phyloP scores from a whole-genome alignment of 92 coral and sea anemone genomes.

The Phymanthus crucifer region DNA sequence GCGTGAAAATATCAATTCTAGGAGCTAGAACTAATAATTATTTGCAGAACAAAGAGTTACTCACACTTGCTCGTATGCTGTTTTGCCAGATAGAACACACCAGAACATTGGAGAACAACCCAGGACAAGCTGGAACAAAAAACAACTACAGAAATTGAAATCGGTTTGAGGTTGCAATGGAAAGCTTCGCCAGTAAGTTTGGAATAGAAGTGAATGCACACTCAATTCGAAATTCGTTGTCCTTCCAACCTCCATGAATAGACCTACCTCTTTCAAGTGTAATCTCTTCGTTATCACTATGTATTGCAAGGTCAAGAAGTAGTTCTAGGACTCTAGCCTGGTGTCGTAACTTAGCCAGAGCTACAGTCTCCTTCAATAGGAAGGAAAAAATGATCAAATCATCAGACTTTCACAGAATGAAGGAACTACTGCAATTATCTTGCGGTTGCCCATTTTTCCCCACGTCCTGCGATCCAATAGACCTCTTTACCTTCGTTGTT shows the following conservation, averaged over 20 bases:
- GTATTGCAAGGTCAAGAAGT: slow-evolving; percentile 62
- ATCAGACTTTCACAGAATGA: too few species aligned
- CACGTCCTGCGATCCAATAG: too few species aligned
- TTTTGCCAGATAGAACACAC: slow-evolving; percentile 64
- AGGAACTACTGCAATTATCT: too few species aligned
- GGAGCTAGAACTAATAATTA: not conserved
- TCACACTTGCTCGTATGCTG: slow-evolving; percentile 49
- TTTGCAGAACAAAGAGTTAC: not conserved
- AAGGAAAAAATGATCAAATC: not conserved
- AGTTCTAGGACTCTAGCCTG: slow-evolving; percentile 81
- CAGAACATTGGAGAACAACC: slow-evolving; percentile 48
- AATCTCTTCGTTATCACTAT: slow-evolving; percentile 54
- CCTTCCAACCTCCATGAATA: not conserved
- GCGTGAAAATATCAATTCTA: too few species aligned
- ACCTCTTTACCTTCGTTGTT: too few species aligned
- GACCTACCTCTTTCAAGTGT: slow-evolving; percentile 67
- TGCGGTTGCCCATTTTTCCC: too few species aligned
- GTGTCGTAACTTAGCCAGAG: slow-evolving; percentile 74
- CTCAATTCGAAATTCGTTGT: not conserved
- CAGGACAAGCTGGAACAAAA: slow-evolving; percentile 50
- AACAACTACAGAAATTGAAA: not conserved
- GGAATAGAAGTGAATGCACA: too few species aligned
- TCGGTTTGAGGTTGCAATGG: too few species aligned
- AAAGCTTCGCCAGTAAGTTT: too few species aligned
- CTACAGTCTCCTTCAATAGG: slow-evolving; percentile 65